phyloP scores from a whole-genome alignment of 1,140 invertebrate genomes.

The Drosophila pectinifera region DNA sequence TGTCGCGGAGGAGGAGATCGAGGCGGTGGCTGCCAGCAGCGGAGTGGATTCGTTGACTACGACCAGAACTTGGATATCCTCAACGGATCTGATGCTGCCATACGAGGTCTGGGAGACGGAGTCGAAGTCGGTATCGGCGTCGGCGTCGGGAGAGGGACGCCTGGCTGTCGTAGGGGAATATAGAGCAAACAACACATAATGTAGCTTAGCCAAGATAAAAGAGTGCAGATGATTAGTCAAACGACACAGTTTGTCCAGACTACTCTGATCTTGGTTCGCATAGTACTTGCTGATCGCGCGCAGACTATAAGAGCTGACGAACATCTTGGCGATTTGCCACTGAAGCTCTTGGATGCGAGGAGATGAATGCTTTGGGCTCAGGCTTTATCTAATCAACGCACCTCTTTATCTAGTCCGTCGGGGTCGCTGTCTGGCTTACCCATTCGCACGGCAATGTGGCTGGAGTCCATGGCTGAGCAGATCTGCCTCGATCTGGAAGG shows the following conservation, averaged over 20 bases:
- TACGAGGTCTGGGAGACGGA: slow-evolving; percentile 1
- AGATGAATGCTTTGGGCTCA: not conserved
- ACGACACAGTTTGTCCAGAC: slow-evolving; percentile 38
- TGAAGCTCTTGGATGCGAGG: not conserved
- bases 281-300: slow-evolving; percentile 42
- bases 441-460: slow-evolving; percentile 35
- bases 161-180: slow-evolving; percentile 47
- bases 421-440: slow-evolving; percentile 19
- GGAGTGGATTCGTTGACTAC: slow-evolving; percentile 63
- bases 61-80: slow-evolving; percentile 15
- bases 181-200: slow-evolving; percentile 58
- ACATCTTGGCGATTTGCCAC: slow-evolving; percentile 23
- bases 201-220: slow-evolving; percentile 57
- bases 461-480: slow-evolving; percentile 29
- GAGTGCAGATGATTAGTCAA: slow-evolving; percentile 46
- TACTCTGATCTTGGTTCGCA: slow-evolving; percentile 26
- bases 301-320: slow-evolving; percentile 22
- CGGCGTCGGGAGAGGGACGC: not conserved
- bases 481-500: slow-evolving; percentile 4
- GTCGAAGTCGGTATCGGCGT: not conserved
- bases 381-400: slow-evolving; percentile 36
- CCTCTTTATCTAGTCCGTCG: slow-evolving; percentile 9
- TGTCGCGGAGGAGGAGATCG: not conserved
- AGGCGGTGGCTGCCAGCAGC: slow-evolving; percentile 28
- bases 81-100: slow-evolving; percentile 9